Base-by-base conservation (phyloP, 2,888 invertebrate species). In the Acleris cristana region DNA sequence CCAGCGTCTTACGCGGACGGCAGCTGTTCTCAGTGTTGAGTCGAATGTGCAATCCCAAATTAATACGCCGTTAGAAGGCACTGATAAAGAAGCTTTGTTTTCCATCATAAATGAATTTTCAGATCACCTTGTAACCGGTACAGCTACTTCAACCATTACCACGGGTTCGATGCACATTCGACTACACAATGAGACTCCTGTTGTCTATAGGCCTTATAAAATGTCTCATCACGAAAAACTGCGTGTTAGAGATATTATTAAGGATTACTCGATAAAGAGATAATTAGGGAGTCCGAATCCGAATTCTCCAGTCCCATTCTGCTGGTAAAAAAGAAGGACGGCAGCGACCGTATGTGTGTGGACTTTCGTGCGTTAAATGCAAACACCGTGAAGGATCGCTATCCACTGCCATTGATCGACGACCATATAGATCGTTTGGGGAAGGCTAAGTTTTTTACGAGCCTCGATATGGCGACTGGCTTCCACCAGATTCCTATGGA, bases 251-350 rank as follows among this genome's bases (percentile, higher is more conserved):
- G 69, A 70, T 40, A 74, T 75, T 8, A 64, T 71, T 26, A 40
- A 63, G 0, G 74, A 73, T 56, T 74, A 1, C 7, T 69, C 7
- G 52, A 54, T 0, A 73, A 74, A 21, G 69, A 70, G 1, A 71
- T 75, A 4, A 72, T 74, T 61, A 34, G 72, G 1, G 70, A 71
- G n/a, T 72, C 70, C 1, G 34, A 69, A 14, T 74, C 74, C 1
- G 65, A 68, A 6, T 74, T 67, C 40, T 54, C 71, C 0, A 74
- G 74, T 48, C 72, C 72, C 3, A 67, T 74, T 2, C 44, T 75
- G 0, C 49, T 73, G 14, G 74, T 75, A 6, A 75, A 74, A 40
- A 75, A 75, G 48, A 72, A 67, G 26, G 65, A 71, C 12, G 73
- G 73, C 4, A 45, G 64, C 0, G 71, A 71, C 51, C 40, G 70